Evolutionary conservation across 2,113 vertebrate species (phyloP).

Genomic region (Tichodroma muraria): DNA sequence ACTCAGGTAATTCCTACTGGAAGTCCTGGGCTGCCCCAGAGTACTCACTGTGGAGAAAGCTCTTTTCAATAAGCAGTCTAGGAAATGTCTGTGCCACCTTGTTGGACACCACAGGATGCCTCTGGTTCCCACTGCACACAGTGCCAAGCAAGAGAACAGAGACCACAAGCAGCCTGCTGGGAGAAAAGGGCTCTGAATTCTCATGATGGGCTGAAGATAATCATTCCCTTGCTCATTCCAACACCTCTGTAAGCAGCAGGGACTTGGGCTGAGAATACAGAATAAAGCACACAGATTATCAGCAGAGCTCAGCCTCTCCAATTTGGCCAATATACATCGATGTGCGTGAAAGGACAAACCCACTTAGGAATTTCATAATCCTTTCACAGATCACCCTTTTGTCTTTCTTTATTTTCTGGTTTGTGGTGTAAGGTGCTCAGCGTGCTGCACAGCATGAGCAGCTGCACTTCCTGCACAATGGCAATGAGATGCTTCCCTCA

Average conservation of each 20-base stretch:
- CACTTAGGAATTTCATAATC: neutral
- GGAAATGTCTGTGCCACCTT: neutral
- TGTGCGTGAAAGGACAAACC: neutral
- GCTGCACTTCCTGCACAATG: neutral
- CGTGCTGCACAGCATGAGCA: neutral
- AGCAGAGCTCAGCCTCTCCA: neutral
- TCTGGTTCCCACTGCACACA: neutral
- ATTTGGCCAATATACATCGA: neutral
- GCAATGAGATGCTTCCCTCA: conserved; percentile 33
- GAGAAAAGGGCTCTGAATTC: neutral
- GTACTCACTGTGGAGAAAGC: neutral
- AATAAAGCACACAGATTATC: neutral
- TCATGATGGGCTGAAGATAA: neutral
- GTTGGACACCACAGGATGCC: accelerated
- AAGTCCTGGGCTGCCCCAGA: neutral
- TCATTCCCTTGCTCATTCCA: neutral
- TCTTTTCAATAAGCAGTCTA: neutral
- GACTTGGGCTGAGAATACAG: neutral
- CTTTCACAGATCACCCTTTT: neutral
- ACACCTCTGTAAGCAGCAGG: neutral
- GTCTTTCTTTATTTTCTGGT: neutral
- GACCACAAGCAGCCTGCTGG: accelerated
- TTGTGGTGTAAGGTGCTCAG: neutral
- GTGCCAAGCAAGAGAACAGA: neutral
- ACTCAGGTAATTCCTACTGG: neutral